Base-by-base conservation (phyloP, 1,140 invertebrate species). In the Forficula auricularia region DNA sequence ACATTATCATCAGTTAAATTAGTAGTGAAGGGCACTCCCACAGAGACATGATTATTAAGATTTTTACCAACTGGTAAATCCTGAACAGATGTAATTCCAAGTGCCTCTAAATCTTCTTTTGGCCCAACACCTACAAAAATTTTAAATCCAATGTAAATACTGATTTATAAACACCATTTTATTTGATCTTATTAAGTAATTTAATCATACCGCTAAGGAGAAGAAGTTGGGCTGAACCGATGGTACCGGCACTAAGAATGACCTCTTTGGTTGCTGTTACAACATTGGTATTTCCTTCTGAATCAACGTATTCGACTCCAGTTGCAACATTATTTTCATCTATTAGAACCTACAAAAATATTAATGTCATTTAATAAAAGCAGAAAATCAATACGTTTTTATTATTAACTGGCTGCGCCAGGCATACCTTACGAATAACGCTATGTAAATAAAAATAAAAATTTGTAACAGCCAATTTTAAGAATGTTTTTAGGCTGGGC, bases 231-330 rank as follows among this genome's bases (percentile, higher is more conserved):
- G 44, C 34, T 6, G 44, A 42, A n/a, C 44, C 44, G 13, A 46
- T 41, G 10, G 39, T 19, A 10, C 44, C 44, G n/a, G 27, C 39
- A 10, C 27, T 34, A 8, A 46, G 9, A 19, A 46, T 46, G 8
- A 46, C 40, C 22, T 46, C 44, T 27, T 34, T 38, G 8, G 13
- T 31, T 3, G 44, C 44, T 6, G 6, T 12, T 13, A 42, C 44
- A 12, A n/a, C 19, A 18, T 42, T 46, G 3, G 16, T 42, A 14
- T 15, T 22, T 9, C 44, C 44, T n/a, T 46, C 13, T 6, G 57
- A 66, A 13, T 72, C 72, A 7, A 66, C 48, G 42, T 73, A 65
- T 48, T 77, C 65, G 12, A 81, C 61, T 1, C 72, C 77, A 31
- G 63, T 52, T 0, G 73, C 75, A 19, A 57, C 58, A 22, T 67